These are phyloP conservation scores for Apteryx owenii DNA, from an alignment of 2,113 vertebrate species.

Conservation along the genomic window DNA sequence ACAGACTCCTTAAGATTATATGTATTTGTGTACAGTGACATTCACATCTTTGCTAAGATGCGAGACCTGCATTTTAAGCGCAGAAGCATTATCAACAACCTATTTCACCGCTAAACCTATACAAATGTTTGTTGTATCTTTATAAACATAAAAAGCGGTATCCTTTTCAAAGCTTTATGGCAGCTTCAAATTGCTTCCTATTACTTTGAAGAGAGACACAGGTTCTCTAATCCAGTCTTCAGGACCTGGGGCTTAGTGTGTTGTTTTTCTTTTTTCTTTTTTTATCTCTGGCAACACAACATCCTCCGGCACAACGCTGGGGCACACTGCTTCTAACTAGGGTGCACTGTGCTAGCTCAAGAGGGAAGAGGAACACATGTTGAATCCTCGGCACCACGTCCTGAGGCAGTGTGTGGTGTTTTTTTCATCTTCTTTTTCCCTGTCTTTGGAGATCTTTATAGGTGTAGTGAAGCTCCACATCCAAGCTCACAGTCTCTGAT, in stretches of 20 bases:
- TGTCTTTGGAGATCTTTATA: neutral
- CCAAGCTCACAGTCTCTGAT: neutral
- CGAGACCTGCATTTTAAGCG: neutral
- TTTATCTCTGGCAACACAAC: neutral
- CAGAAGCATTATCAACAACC: neutral
- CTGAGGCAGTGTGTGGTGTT: neutral
- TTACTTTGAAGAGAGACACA: neutral
- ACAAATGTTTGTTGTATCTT: neutral
- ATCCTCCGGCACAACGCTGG: fast-evolving
- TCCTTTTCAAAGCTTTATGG: neutral
- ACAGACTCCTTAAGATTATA: neutral
- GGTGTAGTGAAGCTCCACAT: neutral
- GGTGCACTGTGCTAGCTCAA: neutral
- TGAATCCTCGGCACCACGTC: neutral
- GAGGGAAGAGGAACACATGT: neutral
- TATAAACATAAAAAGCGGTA: neutral
- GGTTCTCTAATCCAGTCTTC: neutral
- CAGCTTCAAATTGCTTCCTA: neutral
- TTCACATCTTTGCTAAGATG: neutral
- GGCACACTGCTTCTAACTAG: neutral
- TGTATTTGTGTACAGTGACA: neutral
- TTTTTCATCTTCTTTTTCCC: neutral
- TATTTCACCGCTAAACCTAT: neutral
- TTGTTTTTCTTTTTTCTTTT: neutral
- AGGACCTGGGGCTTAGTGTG: neutral